Evolutionary conservation across 2,797 vertebrate genomes (phyloP), one percentile per base, ranked within the genome.

Genomic region (Argentina silus): DNA sequence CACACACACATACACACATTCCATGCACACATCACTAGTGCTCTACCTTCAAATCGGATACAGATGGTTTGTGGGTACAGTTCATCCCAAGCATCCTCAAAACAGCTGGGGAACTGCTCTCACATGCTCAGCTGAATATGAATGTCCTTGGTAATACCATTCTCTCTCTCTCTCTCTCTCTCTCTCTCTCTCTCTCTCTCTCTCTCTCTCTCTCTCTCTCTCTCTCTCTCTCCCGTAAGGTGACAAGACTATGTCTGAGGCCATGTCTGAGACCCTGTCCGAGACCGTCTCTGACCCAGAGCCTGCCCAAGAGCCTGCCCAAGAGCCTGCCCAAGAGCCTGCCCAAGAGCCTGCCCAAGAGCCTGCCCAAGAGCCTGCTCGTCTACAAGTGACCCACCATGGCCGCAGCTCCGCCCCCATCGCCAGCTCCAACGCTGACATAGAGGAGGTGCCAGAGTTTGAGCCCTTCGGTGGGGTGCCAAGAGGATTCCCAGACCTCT

Each of bases 361-460:
- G 57, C 69, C 86, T 11, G 82, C 77, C 0, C 67, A 75, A 77
- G 70, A 70, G n/a, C 62, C 86, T 48, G 74, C 80, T 0, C 69
- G 8, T 83, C 86, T 1, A 9, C 83, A 86, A 50, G 67, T 84
- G 48, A 70, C 86, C 0, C 87, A 91, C 77, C 94, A 85, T 0
- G 97, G 98, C 19, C 95, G 98, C 68, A 85, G 87, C 43, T 75
- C 93, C 0, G 64, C 81, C 0, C 96, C 96, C 0, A 63, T 70
- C n/a, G 92, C 93, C 78, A 90, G 66, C 82, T 95, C 95, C 74
- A 99, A 99, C 72, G 90, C 86, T 0, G 93, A 93, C 3, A 88
- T 92, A 42, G 85, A 89, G 0, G 93, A 95, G 0, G 42, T 96
- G 10, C 95, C 95, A 0, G 95, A 96, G 11, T 80, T 93, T 76